These are phyloP conservation scores for Notodonta ziczac DNA, from an alignment of 2,888 invertebrate genomes.

Conservation along the genomic window DNA sequence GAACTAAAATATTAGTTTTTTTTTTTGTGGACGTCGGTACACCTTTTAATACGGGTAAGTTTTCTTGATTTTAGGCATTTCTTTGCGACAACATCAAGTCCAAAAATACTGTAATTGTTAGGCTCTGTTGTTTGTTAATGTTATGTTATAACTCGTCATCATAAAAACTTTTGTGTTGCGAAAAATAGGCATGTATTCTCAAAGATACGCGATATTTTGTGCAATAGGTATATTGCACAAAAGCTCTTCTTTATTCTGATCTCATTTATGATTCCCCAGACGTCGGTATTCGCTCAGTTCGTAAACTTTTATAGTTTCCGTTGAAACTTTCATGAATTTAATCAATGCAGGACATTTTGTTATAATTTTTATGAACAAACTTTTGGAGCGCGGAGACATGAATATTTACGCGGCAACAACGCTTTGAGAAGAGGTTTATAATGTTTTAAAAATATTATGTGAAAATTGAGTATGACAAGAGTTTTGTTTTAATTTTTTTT, in stretches of 20 bases:
- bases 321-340: slow-evolving; percentile 69
- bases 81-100: no score
- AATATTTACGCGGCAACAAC: slow-evolving; percentile 49
- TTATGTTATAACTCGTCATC: no score
- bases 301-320: slow-evolving; percentile 73
- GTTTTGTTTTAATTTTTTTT: neutral
- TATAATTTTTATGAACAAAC: slow-evolving; percentile 66
- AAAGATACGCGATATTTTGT: slow-evolving; percentile 6
- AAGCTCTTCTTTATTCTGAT: slow-evolving; percentile 43
- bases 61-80: no score
- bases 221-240: slow-evolving; percentile 31
- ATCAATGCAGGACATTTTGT: slow-evolving; percentile 64
- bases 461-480: slow-evolving; percentile 4
- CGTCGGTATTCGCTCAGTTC: slow-evolving; percentile 51
- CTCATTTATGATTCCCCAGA: slow-evolving; percentile 62
- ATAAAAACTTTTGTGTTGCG: no score
- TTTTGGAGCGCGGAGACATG: slow-evolving; percentile 48
- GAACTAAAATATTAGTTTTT: no score
- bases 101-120: no score
- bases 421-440: slow-evolving; percentile 27
- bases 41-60: no score
- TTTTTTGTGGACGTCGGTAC: no score
- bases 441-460: slow-evolving; percentile 18
- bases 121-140: no score
- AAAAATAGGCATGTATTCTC: no score